Evolutionary conservation across 2,797 vertebrate genomes (phyloP).

Genomic region (Pteropus rufus): DNA sequence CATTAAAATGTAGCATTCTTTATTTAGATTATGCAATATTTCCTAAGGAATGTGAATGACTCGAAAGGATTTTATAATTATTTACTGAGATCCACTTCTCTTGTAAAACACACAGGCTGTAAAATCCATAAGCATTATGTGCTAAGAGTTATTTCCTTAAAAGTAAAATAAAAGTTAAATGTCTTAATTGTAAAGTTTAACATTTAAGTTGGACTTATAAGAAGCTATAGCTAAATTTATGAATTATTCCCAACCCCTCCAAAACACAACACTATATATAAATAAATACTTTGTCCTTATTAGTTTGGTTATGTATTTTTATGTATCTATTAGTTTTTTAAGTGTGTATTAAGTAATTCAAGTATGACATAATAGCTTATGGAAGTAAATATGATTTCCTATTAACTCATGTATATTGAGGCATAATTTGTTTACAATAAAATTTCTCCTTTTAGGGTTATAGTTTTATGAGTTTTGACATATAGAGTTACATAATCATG

Average conservation of each 20-base stretch:
- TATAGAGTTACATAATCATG: background rate
- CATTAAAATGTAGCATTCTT: conserved; percentile 53
- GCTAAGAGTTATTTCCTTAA: background rate
- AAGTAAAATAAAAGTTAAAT: conserved; percentile 6
- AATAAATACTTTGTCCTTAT: background rate
- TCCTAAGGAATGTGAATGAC: conserved; percentile 13
- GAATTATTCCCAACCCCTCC: background rate
- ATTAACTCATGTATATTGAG: background rate
- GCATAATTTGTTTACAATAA: background rate
- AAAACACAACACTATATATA: background rate
- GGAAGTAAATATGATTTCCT: background rate
- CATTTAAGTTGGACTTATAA: background rate
- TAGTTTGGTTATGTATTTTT: background rate
- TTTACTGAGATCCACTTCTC: background rate
- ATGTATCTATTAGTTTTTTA: background rate
- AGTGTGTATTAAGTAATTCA: background rate
- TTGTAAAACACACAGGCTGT: conserved; percentile 13
- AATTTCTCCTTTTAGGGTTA: background rate
- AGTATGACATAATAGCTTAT: background rate
- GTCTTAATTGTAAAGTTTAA: background rate
- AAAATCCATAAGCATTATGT: background rate
- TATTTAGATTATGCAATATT: conserved; percentile 59
- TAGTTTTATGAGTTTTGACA: background rate
- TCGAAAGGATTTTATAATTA: conserved; percentile 54
- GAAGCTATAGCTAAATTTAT: background rate